Evolutionary conservation across 2,797 vertebrate genomes (phyloP), one percentile per base, ranked within the genome.

Genomic region (Protonibea diacanthus): DNA sequence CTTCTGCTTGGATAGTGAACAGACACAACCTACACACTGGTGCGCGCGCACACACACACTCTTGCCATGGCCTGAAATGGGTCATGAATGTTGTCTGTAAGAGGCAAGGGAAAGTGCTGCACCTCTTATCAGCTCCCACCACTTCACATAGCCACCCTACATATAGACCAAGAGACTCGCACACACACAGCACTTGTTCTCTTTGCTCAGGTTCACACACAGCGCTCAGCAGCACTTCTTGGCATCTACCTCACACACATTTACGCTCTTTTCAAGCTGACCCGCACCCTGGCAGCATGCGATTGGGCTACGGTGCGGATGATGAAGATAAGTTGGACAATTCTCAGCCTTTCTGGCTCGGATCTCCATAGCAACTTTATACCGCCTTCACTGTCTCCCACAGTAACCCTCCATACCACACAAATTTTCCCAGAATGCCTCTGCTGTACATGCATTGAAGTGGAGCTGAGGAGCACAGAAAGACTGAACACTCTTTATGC

Each of bases 291-390:
- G 80, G 83, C 77, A 79, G 60, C 75, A 27, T 75, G 78, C n/a
- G 42, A 71, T 55, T 63, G 44, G 76, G 80, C 87, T 83, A 69
- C 85, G 81, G 80, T 66, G 83, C 86, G 61, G 74, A 81, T 49
- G 89, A 91, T 80, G 86, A 92, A 90, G 90, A 92, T 89, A 65
- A 89, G 91, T 80, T 82, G 81, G 84, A 85, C 78, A 66, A 66
- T 71, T 82, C 71, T 82, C 72, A 51, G 77, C 63, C 76, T 73
- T 71, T 80, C 62, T 72, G 73, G 76, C 77, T 74, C 49, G 40
- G 74, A 82, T 89, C 88, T 78, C 90, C 82, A 89, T 92, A 80
- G 92, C 78, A 92, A 92, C 90, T 72, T 69, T 60, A 69, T 51
- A 74, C 77, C 47, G 80, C 81, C 58, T 81, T 80, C 49, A 66